Base-by-base conservation (phyloP, 2,888 invertebrate genomes). In the Phaonia tiefii region DNA sequence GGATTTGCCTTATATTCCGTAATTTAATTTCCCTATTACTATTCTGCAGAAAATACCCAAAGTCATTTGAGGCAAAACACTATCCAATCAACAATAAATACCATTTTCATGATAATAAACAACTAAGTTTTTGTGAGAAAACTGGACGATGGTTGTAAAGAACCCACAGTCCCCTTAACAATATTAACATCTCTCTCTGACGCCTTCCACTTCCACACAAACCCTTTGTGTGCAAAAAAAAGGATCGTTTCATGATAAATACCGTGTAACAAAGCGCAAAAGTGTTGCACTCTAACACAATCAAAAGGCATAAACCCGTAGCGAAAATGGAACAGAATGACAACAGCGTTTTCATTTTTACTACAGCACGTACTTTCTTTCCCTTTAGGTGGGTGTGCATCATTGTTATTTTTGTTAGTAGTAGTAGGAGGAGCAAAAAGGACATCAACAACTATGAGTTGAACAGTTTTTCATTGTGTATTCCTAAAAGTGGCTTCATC, bases 381-480 rank as follows among this genome's bases (percentile, higher is more conserved):
- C 39, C 37, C 37, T 60, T 60, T 39, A 2, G 54, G 37, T 31
- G 37, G 60, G 20, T 8, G 31, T 37, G 39, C 60, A 60, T 60
- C 60, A 60, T 60, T 60, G 60, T 39, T 37, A 37, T 60, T 60
- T 60, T 60, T n/a, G n/a, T n/a, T 39, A 60, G 49, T 2, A 15
- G 17, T 1, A 15, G 15, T 15, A 13, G 8, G 8, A 60, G 54
- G 54, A 54, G 25, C 10, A 8, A n/a, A 58, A 58, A 39, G 60
- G 60, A 60, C 60, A 7, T 60, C 39, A 60, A 60, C 8, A 37
- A 39, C 37, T 39, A 60, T 17, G 25, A 37, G 1, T 37, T 37
- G 31, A 31, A 31, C n/a, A n/a, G n/a, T 58, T 58, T 58, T 26
- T 25, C n/a, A 8, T 54, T 15, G 17, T 54, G 8, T 8, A 13